phyloP scores from a whole-genome alignment of 2,888 invertebrate species.

The Diarsia mendica region DNA sequence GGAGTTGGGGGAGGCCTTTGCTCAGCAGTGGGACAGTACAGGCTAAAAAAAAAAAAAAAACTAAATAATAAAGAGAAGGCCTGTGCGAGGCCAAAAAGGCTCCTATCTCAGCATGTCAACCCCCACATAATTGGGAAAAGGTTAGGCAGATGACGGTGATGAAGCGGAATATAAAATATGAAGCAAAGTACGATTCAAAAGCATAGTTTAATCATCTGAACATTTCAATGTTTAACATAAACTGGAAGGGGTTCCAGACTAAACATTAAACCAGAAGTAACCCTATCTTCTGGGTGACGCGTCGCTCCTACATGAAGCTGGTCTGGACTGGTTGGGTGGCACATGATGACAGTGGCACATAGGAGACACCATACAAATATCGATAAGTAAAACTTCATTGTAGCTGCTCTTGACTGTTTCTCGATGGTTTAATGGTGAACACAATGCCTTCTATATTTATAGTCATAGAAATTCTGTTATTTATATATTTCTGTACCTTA shows the following conservation, averaged over 20 bases:
- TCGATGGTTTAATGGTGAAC: not conserved
- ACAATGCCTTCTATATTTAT: not conserved
- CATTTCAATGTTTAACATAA: not conserved
- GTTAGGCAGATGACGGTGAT: too few relatives aligned
- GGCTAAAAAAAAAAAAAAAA: too few relatives aligned
- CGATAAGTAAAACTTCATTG: not conserved
- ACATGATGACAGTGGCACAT: not conserved
- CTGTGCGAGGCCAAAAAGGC: too few relatives aligned
- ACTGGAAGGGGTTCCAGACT: not conserved
- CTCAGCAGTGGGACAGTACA: too few relatives aligned
- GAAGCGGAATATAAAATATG: too few relatives aligned
- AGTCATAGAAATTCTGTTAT: not conserved
- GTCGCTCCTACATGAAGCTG: not conserved
- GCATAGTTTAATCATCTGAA: not conserved
- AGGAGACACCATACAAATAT: not conserved
- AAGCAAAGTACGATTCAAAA: too few relatives aligned
- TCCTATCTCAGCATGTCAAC: too few relatives aligned
- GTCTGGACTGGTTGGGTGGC: not conserved
- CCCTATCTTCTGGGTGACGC: not conserved
- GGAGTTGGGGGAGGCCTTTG: too few relatives aligned
- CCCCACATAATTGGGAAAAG: too few relatives aligned
- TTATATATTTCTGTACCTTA: not conserved
- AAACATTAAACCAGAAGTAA: not conserved
- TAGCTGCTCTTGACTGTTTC: too few relatives aligned
- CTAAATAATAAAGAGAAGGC: too few relatives aligned